Base-by-base conservation (phyloP, 2,888 invertebrate genomes). In the Sinopyrophorus schimmeli region DNA sequence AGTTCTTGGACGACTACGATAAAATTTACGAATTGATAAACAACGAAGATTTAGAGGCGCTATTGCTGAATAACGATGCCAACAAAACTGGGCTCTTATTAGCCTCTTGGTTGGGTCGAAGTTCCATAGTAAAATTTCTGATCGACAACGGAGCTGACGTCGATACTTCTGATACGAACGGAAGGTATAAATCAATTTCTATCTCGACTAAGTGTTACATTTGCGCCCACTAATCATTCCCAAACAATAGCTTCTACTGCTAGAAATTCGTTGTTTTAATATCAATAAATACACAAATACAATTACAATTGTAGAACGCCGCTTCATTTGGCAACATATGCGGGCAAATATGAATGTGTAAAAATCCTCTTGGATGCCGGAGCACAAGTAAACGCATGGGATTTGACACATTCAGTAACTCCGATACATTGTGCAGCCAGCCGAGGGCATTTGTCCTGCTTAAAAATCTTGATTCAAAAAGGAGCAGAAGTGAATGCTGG, bases 401-500 rank as follows among this genome's bases (percentile, higher is more conserved):
- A 87, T 72, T 78, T 73, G 31, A 79, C 79, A 21, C 79, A 78
- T 58, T 80, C 84, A 69, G 85, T 84, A 44, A 85, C 89, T 42
- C 84, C 90, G 1, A 71, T 90, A 37, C 89, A 84, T 68, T 92
- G 85, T 67, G 89, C 90, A 1, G 87, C 89, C 0, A 82, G 81
- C 50, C 78, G 80, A 5, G 83, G 82, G 47, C 78, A 81, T 57
- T 66, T 83, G n/a, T 66, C 73, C 14, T 81, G 82, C 59, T 76
- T 86, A 26, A 76, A 82, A 72, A 71, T 83, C 58, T 69, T 93
- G 53, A 74, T 92, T 46, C 78, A 80, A 49, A 78, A 82, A 47
- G 87, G 87, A 1, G 90, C 90, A n/a, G 84, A 88, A 60, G 82
- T 89, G n/a, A 85, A 89, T 63, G 86, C 87, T 4, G 89, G 89